Base-by-base conservation (phyloP, 35 echinoderm and acorn worm genomes). In the Stichopus chloronotus region DNA sequence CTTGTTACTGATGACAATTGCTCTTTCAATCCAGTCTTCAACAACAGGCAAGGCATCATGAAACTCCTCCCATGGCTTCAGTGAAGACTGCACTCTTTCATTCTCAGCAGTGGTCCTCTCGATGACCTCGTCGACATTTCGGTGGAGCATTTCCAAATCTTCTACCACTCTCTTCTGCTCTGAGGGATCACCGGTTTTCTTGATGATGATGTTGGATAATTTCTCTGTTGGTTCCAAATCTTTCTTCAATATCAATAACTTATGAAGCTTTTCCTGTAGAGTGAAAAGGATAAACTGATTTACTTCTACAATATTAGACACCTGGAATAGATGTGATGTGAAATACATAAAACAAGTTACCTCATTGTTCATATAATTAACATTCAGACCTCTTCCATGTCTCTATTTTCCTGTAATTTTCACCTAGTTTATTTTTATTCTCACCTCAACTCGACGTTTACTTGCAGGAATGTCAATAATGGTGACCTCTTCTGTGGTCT, bases 61-160 rank as follows among this genome's bases (percentile, higher is more conserved):
- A 61, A 96, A 94, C 25, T 85, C 86, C 5, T 93, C 58, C 97
- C 97, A 98, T 54, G 91, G 88, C 79, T 94, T 87, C 6, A 96
- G 56, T 14, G 94, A 93, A 76, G 94, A 81, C 30, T 78, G 72
- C 71, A 98, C 84, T 79, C 91, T 92, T 25, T 89, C 77, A 72
- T 81, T 87, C 78, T 96, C 86, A 57, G 59, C 63, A 12, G 86
- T 71, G 59, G 72, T 85, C 20, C 53, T 72, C 63, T 94, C 19
- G 21, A 58, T 68, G 5, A 92, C 63, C 82, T 94, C 91, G 25
- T 92, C 93, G 17, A 96, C 53, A 52, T 94, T 76, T 9, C 90
- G 52, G 30, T 92, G 91, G 58, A 98, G 86, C 55, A 78, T 83
- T 52, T 78, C 63, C 7, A 95, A 21, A 6, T 78, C 87, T 52